Percentiles rank a stretch among this genome's conserved stretches.
These are phyloP conservation scores for Nymphalis io DNA, from an alignment of 1,140 invertebrate genomes.

Conservation along the genomic window DNA sequence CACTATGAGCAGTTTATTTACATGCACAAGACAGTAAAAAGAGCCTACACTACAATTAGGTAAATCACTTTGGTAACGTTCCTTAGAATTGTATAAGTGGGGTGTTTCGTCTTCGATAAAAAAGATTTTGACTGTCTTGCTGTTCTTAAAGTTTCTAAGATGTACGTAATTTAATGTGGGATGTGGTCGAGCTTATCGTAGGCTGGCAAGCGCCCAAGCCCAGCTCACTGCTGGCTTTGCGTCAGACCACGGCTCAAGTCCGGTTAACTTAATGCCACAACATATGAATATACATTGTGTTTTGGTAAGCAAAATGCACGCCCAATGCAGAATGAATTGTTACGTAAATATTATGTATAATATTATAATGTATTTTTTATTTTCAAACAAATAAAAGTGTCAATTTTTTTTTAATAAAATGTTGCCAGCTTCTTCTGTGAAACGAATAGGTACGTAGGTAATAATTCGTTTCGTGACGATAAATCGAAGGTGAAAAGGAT, in stretches of 20 bases:
- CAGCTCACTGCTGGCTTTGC: slow-evolving; percentile 50
- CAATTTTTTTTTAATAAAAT: too few relatives aligned
- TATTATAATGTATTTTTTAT: too few relatives aligned
- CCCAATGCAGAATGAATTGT: too few relatives aligned
- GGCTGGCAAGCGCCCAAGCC: slow-evolving; percentile 57
- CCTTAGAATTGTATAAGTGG: not conserved
- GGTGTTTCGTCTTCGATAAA: not conserved
- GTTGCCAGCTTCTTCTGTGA: too few relatives aligned
- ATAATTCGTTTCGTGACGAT: not conserved
- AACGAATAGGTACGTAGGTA: too few relatives aligned
- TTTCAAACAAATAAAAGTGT: too few relatives aligned
- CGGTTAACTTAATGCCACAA: slow-evolving; percentile 49
- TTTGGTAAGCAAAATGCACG: not conserved
- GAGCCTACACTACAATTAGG: not conserved
- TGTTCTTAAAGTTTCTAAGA: slow-evolving; percentile 29
- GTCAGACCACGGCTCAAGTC: slow-evolving; percentile 52
- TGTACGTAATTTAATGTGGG: slow-evolving; percentile 24
- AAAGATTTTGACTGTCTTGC: slow-evolving; percentile 14
- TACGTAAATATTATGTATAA: not conserved
- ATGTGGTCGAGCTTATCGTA: slow-evolving; percentile 47
- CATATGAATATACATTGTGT: slow-evolving; percentile 28
- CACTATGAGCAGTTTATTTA: too few relatives aligned
- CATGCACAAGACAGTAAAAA: not conserved
- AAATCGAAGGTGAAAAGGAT: not conserved
- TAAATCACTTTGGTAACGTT: slow-evolving; percentile 2